Evolutionary conservation across 35 echinoderm and acorn worm species (phyloP).

Genomic region (Apostichopus japonicus): DNA sequence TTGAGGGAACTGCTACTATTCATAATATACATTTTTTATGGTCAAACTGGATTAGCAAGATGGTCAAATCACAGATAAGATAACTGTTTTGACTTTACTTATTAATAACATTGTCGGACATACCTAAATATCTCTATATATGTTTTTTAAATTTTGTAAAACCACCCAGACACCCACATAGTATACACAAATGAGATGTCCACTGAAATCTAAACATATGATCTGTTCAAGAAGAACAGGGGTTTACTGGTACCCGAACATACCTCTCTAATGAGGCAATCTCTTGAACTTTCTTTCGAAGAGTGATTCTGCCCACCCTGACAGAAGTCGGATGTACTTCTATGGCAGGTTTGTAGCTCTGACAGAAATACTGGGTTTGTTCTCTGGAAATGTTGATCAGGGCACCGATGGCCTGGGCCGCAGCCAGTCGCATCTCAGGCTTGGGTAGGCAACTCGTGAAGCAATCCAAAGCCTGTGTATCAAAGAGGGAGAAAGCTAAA

Average conservation of each 20-base stretch:
- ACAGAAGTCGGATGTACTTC: conserved; percentile 43
- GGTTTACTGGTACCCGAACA: neutral
- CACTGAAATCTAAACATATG: too few species aligned
- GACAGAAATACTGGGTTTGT: conserved; percentile 72
- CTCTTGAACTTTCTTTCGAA: conserved; percentile 58
- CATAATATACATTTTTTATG: too few species aligned
- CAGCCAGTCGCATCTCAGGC: conserved; percentile 55
- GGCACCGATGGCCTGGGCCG: conserved; percentile 76
- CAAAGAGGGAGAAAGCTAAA: conserved; percentile 18
- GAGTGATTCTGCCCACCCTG: conserved; percentile 69
- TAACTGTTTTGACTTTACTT: too few species aligned
- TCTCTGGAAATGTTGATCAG: conserved; percentile 81
- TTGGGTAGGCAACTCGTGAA: conserved; percentile 79
- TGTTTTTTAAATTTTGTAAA: too few species aligned
- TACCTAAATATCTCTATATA: too few species aligned
- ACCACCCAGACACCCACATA: too few species aligned
- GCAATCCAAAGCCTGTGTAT: conserved; percentile 84
- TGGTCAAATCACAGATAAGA: too few species aligned
- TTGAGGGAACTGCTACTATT: too few species aligned
- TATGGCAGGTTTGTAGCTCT: conserved; percentile 87
- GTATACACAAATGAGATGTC: too few species aligned
- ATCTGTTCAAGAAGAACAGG: too few species aligned
- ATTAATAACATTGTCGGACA: too few species aligned
- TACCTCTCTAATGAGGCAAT: conserved; percentile 32
- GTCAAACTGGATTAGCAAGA: too few species aligned